Percentiles rank a stretch among this genome's conserved stretches.
phyloP scores from a whole-genome alignment of 2,113 vertebrate species.

The Thamnophis sirtalis region DNA sequence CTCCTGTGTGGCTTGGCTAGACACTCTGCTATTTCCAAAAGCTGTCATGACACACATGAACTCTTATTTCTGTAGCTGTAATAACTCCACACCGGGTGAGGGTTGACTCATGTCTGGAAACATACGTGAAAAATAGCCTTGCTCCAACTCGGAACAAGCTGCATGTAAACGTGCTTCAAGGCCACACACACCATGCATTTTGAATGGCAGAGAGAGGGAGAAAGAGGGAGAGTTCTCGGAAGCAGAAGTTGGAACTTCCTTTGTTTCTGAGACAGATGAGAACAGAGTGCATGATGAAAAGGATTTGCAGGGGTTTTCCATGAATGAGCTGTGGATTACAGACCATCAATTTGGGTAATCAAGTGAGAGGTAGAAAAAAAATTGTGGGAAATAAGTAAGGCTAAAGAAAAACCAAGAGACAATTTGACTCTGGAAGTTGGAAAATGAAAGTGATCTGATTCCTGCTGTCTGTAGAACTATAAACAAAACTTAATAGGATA shows the following conservation, averaged over 20 bases:
- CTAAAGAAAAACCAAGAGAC: neutral
- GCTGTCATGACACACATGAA: neutral
- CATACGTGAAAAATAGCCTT: neutral
- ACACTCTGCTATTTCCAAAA: conserved; percentile 27
- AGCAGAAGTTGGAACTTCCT: conserved; percentile 17
- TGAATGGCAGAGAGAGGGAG: conserved; percentile 38
- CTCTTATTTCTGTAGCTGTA: conserved; percentile 6
- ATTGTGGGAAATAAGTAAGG: neutral
- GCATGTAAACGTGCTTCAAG: neutral
- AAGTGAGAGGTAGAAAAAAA: neutral
- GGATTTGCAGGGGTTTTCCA: neutral
- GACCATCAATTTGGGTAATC: neutral
- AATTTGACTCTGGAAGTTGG: neutral
- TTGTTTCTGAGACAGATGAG: neutral
- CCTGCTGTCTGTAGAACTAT: neutral
- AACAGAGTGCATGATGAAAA: conserved; percentile 17
- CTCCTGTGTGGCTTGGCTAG: conserved; percentile 4
- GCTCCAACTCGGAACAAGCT: neutral
- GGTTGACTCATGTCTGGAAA: conserved; percentile 43
- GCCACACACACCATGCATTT: neutral
- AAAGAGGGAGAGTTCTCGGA: neutral
- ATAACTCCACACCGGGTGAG: neutral
- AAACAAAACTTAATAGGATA: neutral
- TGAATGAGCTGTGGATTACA: neutral
- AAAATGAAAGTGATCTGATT: neutral